Conservation (phyloP, 2,888 invertebrate species). For the Scaptomyza flava region DNA sequence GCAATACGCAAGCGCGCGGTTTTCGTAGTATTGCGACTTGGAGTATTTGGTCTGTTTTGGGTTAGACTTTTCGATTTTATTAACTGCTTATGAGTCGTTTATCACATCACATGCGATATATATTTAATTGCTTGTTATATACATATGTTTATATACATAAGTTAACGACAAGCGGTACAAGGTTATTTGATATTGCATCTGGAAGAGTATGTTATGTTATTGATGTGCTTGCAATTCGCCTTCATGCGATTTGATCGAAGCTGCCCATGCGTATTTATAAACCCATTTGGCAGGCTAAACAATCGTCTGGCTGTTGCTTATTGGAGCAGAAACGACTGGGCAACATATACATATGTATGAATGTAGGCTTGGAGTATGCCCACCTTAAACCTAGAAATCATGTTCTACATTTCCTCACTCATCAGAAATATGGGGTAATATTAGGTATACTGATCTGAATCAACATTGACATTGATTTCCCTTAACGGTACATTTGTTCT, state of each 20-base stretch:
- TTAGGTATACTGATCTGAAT: constrained; percentile 22
- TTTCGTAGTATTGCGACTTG: constrained; percentile 31
- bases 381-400: constrained; percentile 4
- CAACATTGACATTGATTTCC: constrained; percentile 20
- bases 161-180: constrained; percentile 25
- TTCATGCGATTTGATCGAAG: constrained; percentile 14
- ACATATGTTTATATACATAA: neutral
- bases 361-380: neutral
- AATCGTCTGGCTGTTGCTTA: constrained; percentile 37
- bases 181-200: constrained; percentile 34
- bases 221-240: constrained; percentile 18
- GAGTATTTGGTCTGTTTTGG: constrained; percentile 49
- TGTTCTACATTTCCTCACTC: constrained; percentile 35
- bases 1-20: constrained; percentile 52
- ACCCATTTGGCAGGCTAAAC: constrained; percentile 31
- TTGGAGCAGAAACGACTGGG: constrained; percentile 48
- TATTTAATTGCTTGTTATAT: constrained; percentile 1
- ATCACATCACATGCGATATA: constrained; percentile 30
- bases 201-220: neutral
- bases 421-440: constrained; percentile 12
- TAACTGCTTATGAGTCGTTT: constrained; percentile 50
- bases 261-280: constrained; percentile 41
- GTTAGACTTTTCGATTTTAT: constrained; percentile 69
- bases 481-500: neutral
- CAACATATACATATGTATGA: neutral